A percentile compares a stretch with the other conserved stretches of the same genome.
phyloP scores from a whole-genome alignment of 2,888 invertebrate species.

The Eristalinus aeneus region DNA sequence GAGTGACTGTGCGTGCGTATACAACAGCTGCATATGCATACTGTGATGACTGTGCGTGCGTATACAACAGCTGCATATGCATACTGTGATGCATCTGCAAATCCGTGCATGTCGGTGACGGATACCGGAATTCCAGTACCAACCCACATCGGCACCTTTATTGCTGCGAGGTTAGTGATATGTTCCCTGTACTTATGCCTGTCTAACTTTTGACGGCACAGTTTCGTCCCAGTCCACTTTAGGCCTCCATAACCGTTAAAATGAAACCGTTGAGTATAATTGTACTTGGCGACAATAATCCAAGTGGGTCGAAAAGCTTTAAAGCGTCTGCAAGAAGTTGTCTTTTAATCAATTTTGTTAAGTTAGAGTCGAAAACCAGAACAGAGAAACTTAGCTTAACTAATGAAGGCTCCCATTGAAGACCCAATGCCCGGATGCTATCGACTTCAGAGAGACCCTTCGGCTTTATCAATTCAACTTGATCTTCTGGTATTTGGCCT shows the following conservation, averaged over 20 bases:
- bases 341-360: slow-evolving; percentile 1
- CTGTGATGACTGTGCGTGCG: background rate
- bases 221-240: too few species aligned
- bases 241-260: slow-evolving; percentile 22
- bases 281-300: slow-evolving; percentile 5
- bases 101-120: background rate
- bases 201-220: too few species aligned
- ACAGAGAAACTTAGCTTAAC: too few species aligned
- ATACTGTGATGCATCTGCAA: slow-evolving; percentile 31
- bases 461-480: slow-evolving; percentile 1
- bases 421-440: too few species aligned
- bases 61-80: slow-evolving; percentile 26
- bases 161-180: slow-evolving; percentile 23
- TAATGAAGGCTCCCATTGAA: too few species aligned
- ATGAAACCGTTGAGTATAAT: slow-evolving; percentile 23
- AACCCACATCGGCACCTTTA: slow-evolving; percentile 34
- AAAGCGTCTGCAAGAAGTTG: slow-evolving; percentile 22
- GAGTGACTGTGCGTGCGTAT: background rate
- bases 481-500: slow-evolving; percentile 10
- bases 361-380: too few species aligned
- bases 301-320: slow-evolving; percentile 14
- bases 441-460: slow-evolving; percentile 15
- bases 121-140: background rate
- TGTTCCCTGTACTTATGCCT: slow-evolving; percentile 1
- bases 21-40: slow-evolving; percentile 19